Base-by-base conservation (phyloP, 2,888 invertebrate genomes). In the Arge pagana region DNA sequence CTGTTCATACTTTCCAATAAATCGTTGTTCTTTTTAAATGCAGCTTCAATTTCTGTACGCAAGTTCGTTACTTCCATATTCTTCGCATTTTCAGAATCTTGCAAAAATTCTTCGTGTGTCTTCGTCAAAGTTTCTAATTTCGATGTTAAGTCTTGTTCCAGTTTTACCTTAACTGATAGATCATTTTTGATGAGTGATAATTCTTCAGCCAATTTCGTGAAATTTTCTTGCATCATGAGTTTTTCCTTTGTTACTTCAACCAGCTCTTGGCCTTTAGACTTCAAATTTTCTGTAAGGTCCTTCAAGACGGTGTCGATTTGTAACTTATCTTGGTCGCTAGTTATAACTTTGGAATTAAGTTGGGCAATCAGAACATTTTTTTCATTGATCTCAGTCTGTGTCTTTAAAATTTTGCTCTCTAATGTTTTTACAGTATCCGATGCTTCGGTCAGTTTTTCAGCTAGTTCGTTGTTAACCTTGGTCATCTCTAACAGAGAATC, bases 221-320 rank as follows among this genome's bases (percentile, higher is more conserved):
- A 66, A 1, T 77, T 79, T 59, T 79, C 79, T 69, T 81, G 80
- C 49, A 81, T 77, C 64, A 77, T 77, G 55, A 76, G 75, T 43
- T 82, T 80, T 66, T 79, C 78, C 66, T 81, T 80, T 16, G 79
- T 61, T 68, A 81, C 78, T 55, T 79, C 78, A 61, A 78, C 78
- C 28, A 82, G 70, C 56, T 81, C 80, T 57, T 80, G 79, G 60
- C 80, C 79, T 10, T 80, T 80, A 63, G 77, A 78, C 45, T 79
- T 77, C 33, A 81, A 61, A 65, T 79, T 79, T 51, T 81, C 80
- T 37, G 81, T 78, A 57, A 81, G 78, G 67, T 80, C 78, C 72
- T 81, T 79, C 49, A 81, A 65, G 61, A 80, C 79, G 1, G 77
- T 74, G 71, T 79, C 78, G 3, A 79, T 79, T 36, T 79, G 75